These are phyloP conservation scores for Oncorhynchus tshawytscha DNA, from an alignment of 2,113 vertebrate genomes.

Conservation along the genomic window DNA sequence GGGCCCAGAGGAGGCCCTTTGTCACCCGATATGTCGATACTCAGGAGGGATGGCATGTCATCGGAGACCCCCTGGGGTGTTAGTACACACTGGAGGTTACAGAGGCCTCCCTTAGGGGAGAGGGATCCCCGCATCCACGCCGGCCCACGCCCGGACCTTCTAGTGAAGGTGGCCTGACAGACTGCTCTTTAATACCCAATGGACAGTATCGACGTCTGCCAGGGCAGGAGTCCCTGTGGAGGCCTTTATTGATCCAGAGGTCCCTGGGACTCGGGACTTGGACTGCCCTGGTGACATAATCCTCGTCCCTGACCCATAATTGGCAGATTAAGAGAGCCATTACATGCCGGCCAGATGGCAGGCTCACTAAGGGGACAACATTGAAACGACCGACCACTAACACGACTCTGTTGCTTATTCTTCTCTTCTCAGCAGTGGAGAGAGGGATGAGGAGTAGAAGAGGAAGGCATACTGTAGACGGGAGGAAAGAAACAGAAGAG, in stretches of 20 bases:
- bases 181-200: slow-evolving; percentile 80
- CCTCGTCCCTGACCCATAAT: slow-evolving; percentile 69
- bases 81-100: slow-evolving; percentile 65
- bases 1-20: slow-evolving; percentile 41
- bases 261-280: slow-evolving; percentile 49
- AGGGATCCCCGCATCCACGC: slow-evolving; percentile 28
- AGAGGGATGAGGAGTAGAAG: too few species aligned
- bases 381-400: too few species aligned
- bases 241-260: slow-evolving; percentile 66
- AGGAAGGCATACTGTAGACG: too few species aligned
- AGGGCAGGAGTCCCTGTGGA: slow-evolving; percentile 54
- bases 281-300: slow-evolving; percentile 63
- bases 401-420: too few species aligned
- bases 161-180: slow-evolving; percentile 61
- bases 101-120: slow-evolving; percentile 30
- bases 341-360: slow-evolving; percentile 62
- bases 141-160: slow-evolving; percentile 5
- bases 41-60: slow-evolving; percentile 61
- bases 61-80: slow-evolving; percentile 54
- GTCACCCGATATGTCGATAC: slow-evolving; percentile 64
- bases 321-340: slow-evolving; percentile 72
- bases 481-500: too few species aligned
- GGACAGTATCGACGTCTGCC: slow-evolving; percentile 75
- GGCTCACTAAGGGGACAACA: slow-evolving; percentile 6
- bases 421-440: too few species aligned